Base-by-base conservation (phyloP, 2,888 invertebrate species). In the Sarcophaga rosellei region DNA sequence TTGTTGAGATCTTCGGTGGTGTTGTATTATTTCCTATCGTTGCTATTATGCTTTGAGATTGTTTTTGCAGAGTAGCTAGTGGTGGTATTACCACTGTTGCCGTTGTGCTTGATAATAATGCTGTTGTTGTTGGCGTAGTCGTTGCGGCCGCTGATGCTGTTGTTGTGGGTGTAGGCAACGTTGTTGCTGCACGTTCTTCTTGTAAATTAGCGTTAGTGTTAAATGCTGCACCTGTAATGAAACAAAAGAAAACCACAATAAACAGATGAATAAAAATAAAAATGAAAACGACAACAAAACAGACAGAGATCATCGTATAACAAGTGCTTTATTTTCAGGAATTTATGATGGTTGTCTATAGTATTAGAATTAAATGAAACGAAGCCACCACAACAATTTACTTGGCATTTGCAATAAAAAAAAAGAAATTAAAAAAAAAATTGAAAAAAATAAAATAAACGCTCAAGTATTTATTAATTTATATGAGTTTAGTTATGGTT, bases 191-290 rank as follows among this genome's bases (percentile, higher is more conserved):
- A 82, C 77, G 87, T 84, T 86, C 86, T 84, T 82, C 85, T 86
- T 84, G 86, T 83, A 82, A 84, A 80, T 69, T 83, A 84, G 90
- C 90, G 91, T 89, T 91, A 88, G 89, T 91, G 90, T 89, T 90
- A 88, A 88, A 84, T 89, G 89, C 91, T 90, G 86, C 86, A 86
- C 86, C 86, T 86, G 86, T 84, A 86, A 84, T 88, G 89, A 89
- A 89, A 89, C 88, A 89, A 73, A 90, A 88, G 89, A 89, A 90
- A 89, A 90, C 35, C 85, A 89, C 65, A 76, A 63, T 12, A 75
- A 61, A 73, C 61, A 82, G 66, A 35, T 45, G 17, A 86, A 81
- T 88, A 90, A 89, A 89, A 88, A n/a, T n/a, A n/a, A 88, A 89
- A 73, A 90, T 88, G 17, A 66, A 89, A 89, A 89, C 81, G 85